phyloP scores from a whole-genome alignment of 2,888 invertebrate species.

The Arrhopalites spinosus region DNA sequence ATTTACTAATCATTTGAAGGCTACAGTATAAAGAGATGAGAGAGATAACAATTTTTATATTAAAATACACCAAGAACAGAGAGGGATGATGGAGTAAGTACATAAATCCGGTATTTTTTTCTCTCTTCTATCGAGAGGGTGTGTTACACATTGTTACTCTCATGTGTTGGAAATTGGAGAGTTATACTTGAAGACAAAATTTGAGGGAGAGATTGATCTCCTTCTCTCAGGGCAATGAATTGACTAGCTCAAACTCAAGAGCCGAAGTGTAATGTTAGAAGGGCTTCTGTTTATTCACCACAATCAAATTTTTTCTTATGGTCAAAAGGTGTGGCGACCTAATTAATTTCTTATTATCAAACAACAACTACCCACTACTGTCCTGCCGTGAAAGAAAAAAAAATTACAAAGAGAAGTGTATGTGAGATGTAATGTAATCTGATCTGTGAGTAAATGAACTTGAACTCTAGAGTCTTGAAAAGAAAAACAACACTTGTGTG shows the following conservation, averaged over 20 bases:
- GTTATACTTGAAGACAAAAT: not conserved
- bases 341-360: conserved; percentile 35
- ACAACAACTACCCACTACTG: conserved; percentile 12
- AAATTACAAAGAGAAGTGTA: not conserved
- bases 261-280: not conserved
- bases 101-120: not conserved
- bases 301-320: not conserved
- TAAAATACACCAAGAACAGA: no score
- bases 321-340: conserved; percentile 33
- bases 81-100: not conserved
- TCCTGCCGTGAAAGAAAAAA: not conserved
- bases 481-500: not conserved
- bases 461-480: conserved; percentile 14
- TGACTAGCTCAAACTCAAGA: not conserved
- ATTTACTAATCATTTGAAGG: no score
- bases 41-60: no score
- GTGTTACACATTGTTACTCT: no score
- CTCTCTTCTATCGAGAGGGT: no score
- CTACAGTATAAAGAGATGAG: no score
- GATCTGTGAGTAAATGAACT: conserved; percentile 33
- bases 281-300: conserved; percentile 14
- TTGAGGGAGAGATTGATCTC: not conserved
- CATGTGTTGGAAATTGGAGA: not conserved
- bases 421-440: conserved; percentile 9
- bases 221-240: not conserved